phyloP scores from a whole-genome alignment of 2,113 vertebrate species.

The Hyperoodon ampullatus region DNA sequence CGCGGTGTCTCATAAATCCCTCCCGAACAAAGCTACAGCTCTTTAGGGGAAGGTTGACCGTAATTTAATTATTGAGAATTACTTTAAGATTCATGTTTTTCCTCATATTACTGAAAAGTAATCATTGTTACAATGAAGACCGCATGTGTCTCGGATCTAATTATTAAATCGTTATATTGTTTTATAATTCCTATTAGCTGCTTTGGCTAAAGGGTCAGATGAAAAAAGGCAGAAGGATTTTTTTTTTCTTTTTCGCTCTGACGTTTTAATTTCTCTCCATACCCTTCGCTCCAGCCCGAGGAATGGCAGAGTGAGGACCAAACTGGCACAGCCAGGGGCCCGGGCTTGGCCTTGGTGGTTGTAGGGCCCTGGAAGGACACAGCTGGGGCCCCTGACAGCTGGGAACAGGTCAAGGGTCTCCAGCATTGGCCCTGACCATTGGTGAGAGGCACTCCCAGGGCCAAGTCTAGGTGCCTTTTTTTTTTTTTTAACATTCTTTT shows the following conservation, averaged over 20 bases:
- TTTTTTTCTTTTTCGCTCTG: neutral
- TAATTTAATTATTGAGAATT: conserved; percentile 60
- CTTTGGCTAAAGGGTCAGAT: neutral
- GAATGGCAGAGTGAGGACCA: rapidly evolving
- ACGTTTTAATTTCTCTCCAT: neutral
- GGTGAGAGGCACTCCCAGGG: neutral
- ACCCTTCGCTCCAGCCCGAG: rapidly evolving
- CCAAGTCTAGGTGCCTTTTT: no score
- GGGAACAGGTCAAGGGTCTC: neutral
- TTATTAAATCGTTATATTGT: neutral
- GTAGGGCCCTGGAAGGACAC: neutral
- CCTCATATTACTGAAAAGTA: conserved; percentile 46
- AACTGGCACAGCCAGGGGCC: rapidly evolving
- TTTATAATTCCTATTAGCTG: conserved; percentile 16
- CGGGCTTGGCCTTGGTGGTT: rapidly evolving
- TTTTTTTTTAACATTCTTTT: no score
- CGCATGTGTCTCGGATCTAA: conserved; percentile 38
- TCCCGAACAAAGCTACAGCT: neutral
- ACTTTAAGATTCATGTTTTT: conserved; percentile 59
- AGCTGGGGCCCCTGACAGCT: no score
- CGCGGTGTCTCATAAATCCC: neutral
- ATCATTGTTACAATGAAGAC: conserved; percentile 43
- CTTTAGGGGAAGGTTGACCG: conserved; percentile 12
- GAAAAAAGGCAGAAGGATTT: neutral
- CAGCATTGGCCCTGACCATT: rapidly evolving